A percentile compares a stretch with the other conserved stretches of the same genome.
phyloP scores from a whole-genome alignment of 2,113 vertebrate species.

The Petromus typicus region DNA sequence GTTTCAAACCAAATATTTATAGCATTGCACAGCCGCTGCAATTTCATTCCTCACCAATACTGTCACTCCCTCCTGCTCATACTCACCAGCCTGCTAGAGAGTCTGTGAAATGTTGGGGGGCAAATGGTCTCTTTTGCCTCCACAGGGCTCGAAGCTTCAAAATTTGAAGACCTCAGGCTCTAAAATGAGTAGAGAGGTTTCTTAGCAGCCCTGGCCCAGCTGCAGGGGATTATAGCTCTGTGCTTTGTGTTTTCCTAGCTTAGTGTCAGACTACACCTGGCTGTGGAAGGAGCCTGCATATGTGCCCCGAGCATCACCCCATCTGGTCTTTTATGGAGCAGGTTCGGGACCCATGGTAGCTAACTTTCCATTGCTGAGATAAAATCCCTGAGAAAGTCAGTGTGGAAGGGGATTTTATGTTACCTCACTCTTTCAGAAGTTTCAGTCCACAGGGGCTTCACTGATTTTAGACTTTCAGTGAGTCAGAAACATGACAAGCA shows the following conservation, averaged over 20 bases:
- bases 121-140: not conserved
- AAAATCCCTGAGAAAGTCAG: not conserved
- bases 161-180: not conserved
- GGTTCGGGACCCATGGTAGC: not conserved
- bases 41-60: slow-evolving; percentile 70
- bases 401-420: not conserved
- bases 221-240: not conserved
- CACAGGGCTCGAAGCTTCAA: not conserved
- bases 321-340: not conserved
- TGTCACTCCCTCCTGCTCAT: slow-evolving; percentile 74
- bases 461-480: not conserved
- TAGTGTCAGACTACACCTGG: fast-evolving
- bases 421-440: not conserved
- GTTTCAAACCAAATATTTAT: slow-evolving; percentile 89
- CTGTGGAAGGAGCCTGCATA: fast-evolving
- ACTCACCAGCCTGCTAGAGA: slow-evolving; percentile 48
- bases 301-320: too few species aligned
- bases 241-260: not conserved
- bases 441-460: not conserved
- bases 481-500: not conserved
- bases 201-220: not conserved
- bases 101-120: not conserved
- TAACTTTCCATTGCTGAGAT: not conserved
- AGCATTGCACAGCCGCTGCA: slow-evolving; percentile 75
- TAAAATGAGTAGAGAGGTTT: not conserved